These are phyloP conservation scores for Sphaeridia pumilis DNA, from an alignment of 2,888 invertebrate genomes.

Conservation along the genomic window DNA sequence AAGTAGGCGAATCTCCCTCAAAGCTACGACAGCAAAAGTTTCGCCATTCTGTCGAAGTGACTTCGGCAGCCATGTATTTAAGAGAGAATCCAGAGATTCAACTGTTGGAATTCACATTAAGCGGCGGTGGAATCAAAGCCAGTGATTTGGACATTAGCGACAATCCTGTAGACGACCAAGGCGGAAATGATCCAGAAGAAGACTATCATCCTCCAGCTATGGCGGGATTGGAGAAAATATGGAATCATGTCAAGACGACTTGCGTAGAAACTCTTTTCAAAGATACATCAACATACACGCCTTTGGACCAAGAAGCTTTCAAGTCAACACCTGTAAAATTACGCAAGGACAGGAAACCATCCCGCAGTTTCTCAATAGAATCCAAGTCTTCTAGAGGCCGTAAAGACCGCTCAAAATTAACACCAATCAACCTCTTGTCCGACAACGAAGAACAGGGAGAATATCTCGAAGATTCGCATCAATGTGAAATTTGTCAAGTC, in stretches of 20 bases:
- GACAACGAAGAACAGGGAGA: slow-evolving; percentile 31
- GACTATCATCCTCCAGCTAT: slow-evolving; percentile 31
- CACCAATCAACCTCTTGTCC: too few species aligned
- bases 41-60: slow-evolving; percentile 79
- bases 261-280: slow-evolving; percentile 25
- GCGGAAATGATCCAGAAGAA: background rate
- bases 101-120: slow-evolving; percentile 15
- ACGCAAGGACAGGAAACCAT: slow-evolving; percentile 20
- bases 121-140: background rate
- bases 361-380: slow-evolving; percentile 6
- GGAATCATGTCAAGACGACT: slow-evolving; percentile 27
- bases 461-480: slow-evolving; percentile 36
- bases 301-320: background rate
- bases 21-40: slow-evolving; percentile 54
- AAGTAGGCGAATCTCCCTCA: slow-evolving; percentile 21
- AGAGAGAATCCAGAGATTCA: slow-evolving; percentile 28
- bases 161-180: background rate
- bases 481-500: slow-evolving; percentile 34
- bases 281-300: slow-evolving; percentile 5
- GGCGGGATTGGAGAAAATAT: slow-evolving; percentile 31
- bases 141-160: background rate
- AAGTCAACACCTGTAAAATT: slow-evolving; percentile 18
- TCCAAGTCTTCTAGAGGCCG: slow-evolving; percentile 8
- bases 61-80: slow-evolving; percentile 52
- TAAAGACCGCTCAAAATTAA: slow-evolving; percentile 26